A percentile compares a stretch with the other conserved stretches of the same genome.
phyloP scores from a whole-genome alignment of 2,797 vertebrate genomes.

The Apodemus agrarius region DNA sequence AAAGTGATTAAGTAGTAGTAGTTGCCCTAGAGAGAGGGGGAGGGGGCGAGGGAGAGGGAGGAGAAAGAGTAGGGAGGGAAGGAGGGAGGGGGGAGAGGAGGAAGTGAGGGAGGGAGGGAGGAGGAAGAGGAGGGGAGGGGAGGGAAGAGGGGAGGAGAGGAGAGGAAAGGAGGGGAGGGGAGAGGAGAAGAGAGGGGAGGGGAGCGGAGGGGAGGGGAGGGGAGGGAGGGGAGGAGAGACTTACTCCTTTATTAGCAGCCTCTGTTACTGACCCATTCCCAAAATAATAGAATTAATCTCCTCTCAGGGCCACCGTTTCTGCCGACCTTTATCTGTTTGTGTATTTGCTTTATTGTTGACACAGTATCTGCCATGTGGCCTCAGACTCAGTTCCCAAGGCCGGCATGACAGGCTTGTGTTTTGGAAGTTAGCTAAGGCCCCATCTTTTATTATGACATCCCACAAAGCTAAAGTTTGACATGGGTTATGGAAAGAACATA shows the following conservation, averaged over 20 bases:
- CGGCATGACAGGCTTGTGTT: not conserved
- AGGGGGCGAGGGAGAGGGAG: rapidly evolving
- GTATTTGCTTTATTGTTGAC: not conserved
- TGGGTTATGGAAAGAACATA: not conserved
- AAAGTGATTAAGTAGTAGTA: not conserved
- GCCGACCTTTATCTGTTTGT: not conserved
- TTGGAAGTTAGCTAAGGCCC: not conserved
- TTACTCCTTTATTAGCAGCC: not conserved
- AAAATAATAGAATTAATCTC: not conserved
- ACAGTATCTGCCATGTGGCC: not conserved
- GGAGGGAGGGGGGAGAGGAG: rapidly evolving
- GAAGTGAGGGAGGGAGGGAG: too few species aligned
- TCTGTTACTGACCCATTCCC: not conserved
- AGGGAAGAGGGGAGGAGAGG: too few species aligned
- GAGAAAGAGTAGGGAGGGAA: rapidly evolving
- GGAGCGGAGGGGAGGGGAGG: too few species aligned
- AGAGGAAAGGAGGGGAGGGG: too few species aligned
- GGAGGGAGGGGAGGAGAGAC: too few species aligned
- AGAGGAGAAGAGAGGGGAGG: too few species aligned
- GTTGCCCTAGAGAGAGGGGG: not conserved
- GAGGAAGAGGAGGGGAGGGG: rapidly evolving
- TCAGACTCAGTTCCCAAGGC: not conserved
- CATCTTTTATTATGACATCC: not conserved
- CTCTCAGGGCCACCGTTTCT: not conserved
- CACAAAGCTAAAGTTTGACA: not conserved